Conservation (phyloP, 1,140 invertebrate genomes). For the Drosophila setifemur region DNA sequence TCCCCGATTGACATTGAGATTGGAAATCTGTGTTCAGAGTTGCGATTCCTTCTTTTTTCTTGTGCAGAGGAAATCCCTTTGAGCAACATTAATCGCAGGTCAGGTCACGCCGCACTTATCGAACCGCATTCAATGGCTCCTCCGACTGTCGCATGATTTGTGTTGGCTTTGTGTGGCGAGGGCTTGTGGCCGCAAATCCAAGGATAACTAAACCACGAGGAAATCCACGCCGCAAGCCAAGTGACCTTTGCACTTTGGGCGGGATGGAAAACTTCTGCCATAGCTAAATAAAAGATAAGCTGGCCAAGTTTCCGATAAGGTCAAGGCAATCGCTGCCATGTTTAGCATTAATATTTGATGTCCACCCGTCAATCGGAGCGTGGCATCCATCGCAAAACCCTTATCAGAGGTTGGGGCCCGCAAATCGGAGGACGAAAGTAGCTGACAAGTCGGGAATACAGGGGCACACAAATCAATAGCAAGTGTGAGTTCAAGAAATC, state of each 20-base stretch:
- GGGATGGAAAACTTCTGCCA: slow-evolving; percentile 26
- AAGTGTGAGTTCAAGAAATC: too few relatives aligned
- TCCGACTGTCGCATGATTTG: slow-evolving; percentile 35
- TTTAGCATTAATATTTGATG: slow-evolving; percentile 55
- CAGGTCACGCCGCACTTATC: slow-evolving; percentile 33
- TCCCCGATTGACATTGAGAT: neutral
- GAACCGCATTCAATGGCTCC: slow-evolving; percentile 19
- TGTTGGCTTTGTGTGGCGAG: neutral
- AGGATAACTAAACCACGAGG: slow-evolving; percentile 2
- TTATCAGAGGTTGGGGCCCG: slow-evolving; percentile 25
- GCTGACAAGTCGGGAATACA: neutral
- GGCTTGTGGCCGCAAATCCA: neutral
- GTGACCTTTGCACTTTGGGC: slow-evolving; percentile 44
- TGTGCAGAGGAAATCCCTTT: neutral
- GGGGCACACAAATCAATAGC: neutral
- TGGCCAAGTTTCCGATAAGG: slow-evolving; percentile 39
- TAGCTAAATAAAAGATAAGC: slow-evolving; percentile 53
- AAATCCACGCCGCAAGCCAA: slow-evolving; percentile 24
- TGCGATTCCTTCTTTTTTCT: neutral
- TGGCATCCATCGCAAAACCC: slow-evolving; percentile 38
- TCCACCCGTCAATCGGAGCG: slow-evolving; percentile 22
- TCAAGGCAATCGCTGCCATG: slow-evolving; percentile 43
- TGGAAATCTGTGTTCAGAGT: neutral
- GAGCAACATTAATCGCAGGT: slow-evolving; percentile 36
- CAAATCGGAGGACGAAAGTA: neutral